Conservation (phyloP, 2,113 vertebrate species). For the Pristiophorus japonicus region DNA sequence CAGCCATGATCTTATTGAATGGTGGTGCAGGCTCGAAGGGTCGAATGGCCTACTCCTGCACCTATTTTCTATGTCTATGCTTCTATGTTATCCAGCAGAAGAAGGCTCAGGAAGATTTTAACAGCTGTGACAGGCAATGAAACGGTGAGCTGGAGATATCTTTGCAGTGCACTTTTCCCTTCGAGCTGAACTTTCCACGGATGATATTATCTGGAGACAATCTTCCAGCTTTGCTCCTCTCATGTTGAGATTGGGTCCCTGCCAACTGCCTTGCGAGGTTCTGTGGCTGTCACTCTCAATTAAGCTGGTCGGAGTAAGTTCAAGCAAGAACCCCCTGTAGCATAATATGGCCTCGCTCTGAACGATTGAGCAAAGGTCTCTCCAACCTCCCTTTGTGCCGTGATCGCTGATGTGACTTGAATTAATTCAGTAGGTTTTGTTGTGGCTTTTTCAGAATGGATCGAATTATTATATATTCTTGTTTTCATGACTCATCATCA, state of each 20-base stretch:
- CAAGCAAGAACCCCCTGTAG: not conserved
- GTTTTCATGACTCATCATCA: not conserved
- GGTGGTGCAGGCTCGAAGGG: no score
- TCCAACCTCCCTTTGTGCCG: no score
- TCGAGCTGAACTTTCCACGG: not conserved
- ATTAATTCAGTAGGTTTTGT: not conserved
- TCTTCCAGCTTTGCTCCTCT: not conserved
- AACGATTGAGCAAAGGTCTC: no score
- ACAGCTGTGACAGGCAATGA: not conserved
- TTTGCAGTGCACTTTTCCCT: not conserved
- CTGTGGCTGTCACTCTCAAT: not conserved
- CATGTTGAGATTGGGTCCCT: not conserved
- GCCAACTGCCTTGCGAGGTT: not conserved
- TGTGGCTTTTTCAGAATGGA: not conserved
- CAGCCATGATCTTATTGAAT: no score
- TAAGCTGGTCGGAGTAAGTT: not conserved
- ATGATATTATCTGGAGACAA: not conserved
- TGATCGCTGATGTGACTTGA: not conserved
- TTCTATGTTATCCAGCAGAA: not conserved
- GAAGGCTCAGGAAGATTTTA: not conserved
- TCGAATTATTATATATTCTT: not conserved
- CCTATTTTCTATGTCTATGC: no score
- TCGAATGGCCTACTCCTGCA: no score
- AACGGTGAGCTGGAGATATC: not conserved
- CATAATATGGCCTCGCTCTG: not conserved